Evolutionary conservation across 2,888 invertebrate genomes (phyloP).

Genomic region (Patella ulyssiponensis): DNA sequence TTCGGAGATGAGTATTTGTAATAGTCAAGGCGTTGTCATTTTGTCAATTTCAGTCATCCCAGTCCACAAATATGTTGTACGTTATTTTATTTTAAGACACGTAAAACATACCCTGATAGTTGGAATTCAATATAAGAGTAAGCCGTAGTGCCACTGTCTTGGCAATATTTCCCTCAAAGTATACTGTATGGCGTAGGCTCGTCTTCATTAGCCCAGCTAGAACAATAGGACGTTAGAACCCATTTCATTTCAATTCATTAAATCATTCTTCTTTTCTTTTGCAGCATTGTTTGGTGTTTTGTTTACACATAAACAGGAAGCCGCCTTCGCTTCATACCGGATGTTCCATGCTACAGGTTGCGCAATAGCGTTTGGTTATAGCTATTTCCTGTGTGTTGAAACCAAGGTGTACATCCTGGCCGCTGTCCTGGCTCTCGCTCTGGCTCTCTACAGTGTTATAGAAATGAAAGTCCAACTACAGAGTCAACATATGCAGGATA

Average conservation of each 20-base stretch:
- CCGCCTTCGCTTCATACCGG: constrained; percentile 91
- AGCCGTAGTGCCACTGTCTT: too few relatives aligned
- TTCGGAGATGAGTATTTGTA: too few relatives aligned
- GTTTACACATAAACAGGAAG: constrained; percentile 89
- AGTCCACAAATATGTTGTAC: too few relatives aligned
- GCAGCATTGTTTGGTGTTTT: constrained; percentile 84
- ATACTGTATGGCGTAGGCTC: too few relatives aligned
- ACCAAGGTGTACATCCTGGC: constrained; percentile 83
- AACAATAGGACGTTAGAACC: neutral
- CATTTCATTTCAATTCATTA: neutral
- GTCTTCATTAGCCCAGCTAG: too few relatives aligned
- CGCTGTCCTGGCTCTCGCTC: constrained; percentile 80
- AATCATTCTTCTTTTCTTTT: constrained; percentile 30
- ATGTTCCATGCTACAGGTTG: constrained; percentile 93
- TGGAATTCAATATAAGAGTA: too few relatives aligned
- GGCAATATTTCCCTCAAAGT: too few relatives aligned
- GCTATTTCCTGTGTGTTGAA: constrained; percentile 84
- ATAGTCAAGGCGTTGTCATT: too few relatives aligned
- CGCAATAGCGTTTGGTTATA: constrained; percentile 87
- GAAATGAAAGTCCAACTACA: constrained; percentile 74
- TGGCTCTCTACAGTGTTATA: constrained; percentile 79
- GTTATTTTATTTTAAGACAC: too few relatives aligned
- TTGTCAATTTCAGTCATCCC: too few relatives aligned
- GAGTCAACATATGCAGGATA: constrained; percentile 63
- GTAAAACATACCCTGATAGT: too few relatives aligned